A percentile compares a stretch with the other conserved stretches of the same genome.
Evolutionary conservation across 2,113 vertebrate genomes (phyloP).

Genomic region (Crotalus horridus): DNA sequence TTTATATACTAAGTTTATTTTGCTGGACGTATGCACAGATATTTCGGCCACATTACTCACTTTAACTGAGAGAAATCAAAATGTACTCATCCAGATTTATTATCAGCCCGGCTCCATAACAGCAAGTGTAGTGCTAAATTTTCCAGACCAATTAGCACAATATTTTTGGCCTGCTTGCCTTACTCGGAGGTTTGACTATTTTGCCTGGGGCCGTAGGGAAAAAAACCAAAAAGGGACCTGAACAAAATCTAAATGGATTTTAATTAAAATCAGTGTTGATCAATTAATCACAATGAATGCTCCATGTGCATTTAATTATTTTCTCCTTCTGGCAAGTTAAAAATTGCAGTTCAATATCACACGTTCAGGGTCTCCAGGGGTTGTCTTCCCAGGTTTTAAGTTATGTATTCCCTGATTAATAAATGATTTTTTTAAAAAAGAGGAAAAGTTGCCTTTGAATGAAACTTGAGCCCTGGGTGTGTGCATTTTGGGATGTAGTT

Average conservation of each 20-base stretch:
- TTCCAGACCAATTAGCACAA: background rate
- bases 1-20: background rate
- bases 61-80: background rate
- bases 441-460: background rate
- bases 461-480: background rate
- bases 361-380: background rate
- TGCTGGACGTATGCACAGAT: background rate
- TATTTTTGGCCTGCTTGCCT: background rate
- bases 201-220: background rate
- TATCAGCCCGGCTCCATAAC: accelerated
- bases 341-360: background rate
- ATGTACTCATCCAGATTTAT: background rate
- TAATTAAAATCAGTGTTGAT: background rate
- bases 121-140: background rate
- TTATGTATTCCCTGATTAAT: background rate
- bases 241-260: background rate
- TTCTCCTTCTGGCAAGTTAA: background rate
- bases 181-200: background rate
- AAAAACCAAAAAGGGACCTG: background rate
- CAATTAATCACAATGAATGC: background rate
- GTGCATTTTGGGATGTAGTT: background rate
- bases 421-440: background rate
- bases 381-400: background rate
- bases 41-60: background rate
- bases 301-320: background rate